A percentile compares a stretch with the other conserved stretches of the same genome.
phyloP scores from a whole-genome alignment of 2,797 vertebrate species.

The Lepilemur ruficaudatus region DNA sequence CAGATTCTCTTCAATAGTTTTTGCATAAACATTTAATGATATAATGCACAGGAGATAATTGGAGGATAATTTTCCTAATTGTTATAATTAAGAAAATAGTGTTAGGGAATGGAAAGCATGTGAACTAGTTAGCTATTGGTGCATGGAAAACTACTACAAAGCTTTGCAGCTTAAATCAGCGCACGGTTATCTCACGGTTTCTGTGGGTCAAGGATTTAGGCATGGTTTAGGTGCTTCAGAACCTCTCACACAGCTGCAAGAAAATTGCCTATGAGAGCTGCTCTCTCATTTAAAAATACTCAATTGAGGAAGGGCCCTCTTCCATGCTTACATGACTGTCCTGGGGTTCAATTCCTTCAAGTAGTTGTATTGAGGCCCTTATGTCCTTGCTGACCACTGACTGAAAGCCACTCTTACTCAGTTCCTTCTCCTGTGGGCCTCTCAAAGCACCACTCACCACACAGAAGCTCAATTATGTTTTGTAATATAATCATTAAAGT shows the following conservation, averaged over 20 bases:
- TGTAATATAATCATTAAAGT: neutral
- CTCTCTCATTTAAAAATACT: neutral
- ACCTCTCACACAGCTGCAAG: neutral
- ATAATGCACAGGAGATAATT: neutral
- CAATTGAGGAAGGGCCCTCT: neutral
- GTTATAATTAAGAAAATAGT: neutral
- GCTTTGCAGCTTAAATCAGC: neutral
- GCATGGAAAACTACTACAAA: neutral
- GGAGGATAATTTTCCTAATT: neutral
- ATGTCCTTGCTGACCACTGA: neutral
- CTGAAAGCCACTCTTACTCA: fast-evolving
- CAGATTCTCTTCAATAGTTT: neutral
- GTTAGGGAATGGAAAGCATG: neutral
- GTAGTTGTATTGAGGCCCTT: neutral
- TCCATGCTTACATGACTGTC: neutral
- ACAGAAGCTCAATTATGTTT: neutral
- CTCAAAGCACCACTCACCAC: neutral
- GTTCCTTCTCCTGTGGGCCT: neutral
- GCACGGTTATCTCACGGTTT: neutral
- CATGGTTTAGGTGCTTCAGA: neutral
- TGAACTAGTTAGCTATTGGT: neutral
- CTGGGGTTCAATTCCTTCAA: neutral
- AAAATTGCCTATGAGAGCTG: neutral
- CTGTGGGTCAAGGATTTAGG: neutral
- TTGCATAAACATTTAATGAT: neutral